A percentile compares a stretch with the other conserved stretches of the same genome.
Conservation (phyloP, 2,888 invertebrate genomes). For the Heterodera filipjevi region DNA sequence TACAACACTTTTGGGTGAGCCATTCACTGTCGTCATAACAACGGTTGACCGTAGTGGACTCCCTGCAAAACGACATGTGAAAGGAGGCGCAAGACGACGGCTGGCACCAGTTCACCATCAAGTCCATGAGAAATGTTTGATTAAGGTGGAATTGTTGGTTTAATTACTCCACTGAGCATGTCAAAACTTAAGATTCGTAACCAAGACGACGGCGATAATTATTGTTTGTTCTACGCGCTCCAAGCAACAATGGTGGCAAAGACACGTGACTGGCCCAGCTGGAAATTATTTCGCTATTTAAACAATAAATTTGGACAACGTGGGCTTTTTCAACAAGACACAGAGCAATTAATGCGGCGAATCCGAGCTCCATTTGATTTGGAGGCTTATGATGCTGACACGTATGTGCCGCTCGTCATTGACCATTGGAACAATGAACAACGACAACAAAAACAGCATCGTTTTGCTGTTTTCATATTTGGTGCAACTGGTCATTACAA, state of each 20-base stretch:
- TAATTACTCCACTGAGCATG: no score
- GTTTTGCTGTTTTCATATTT: not conserved
- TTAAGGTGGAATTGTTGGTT: not conserved
- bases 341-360: constrained; percentile 5
- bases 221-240: constrained; percentile 5
- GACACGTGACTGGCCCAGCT: not conserved
- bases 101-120: not conserved
- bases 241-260: not conserved
- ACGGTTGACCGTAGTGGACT: not conserved
- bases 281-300: not conserved
- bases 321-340: not conserved
- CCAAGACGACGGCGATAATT: not conserved
- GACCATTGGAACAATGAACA: constrained; percentile 7
- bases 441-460: not conserved
- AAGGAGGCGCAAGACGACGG: not conserved
- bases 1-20: not conserved
- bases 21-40: not conserved
- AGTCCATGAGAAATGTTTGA: not conserved
- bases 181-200: not conserved
- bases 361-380: not conserved
- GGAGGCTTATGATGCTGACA: not conserved
- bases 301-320: not conserved
- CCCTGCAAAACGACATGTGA: not conserved
- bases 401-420: not conserved
- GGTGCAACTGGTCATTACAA: not conserved